Base-by-base conservation (phyloP, 2,797 vertebrate genomes). In the Parauchenoglanis punctatus region DNA sequence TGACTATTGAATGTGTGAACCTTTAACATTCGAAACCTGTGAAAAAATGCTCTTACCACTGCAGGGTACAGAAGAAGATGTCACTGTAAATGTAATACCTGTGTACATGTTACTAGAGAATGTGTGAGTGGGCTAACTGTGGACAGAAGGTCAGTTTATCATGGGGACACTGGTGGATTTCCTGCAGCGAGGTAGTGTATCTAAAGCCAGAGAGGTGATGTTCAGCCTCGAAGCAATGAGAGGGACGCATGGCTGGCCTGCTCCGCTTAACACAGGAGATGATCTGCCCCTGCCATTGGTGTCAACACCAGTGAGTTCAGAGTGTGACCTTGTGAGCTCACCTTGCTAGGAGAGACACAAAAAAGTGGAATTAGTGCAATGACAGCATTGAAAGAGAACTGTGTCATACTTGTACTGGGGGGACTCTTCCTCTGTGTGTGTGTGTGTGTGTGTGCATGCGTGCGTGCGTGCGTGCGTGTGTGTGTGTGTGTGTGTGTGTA, bases 311-410 rank as follows among this genome's bases (percentile, higher is more conserved):
- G 94, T 95, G 94, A 96, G 93, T 94, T 95, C 94, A 96, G 88
- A 67, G 0, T 8, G 88, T 92, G 95, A 93, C 96, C 96, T 96
- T 96, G 95, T 90, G 91, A 94, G 91, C 95, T 96, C 95, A 96
- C 96, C 96, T 96, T 96, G 95, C 95, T 96, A 91, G 92, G 88
- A 96, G 95, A 96, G 92, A 95, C 65, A 67, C 91, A 92, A 91
- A 93, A 40, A 95, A 93, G 91, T 90, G 91, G 92, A 92, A 94
- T 94, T 93, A 93, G 92, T 92, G 90, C 90, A 84, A 93, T 93
- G 93, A 92, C 93, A 92, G 92, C 89, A 92, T 92, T 75, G 87
- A 58, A 86, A 89, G 78, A 90, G 91, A 89, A 92, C 91, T 92
- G 92, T 95, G 94, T 95, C 94, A 93, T 94, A 95, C 93, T 94